Evolutionary conservation across 1,140 invertebrate genomes (phyloP), one percentile per base, ranked within the genome.

Genomic region (Coelopa frigida): DNA sequence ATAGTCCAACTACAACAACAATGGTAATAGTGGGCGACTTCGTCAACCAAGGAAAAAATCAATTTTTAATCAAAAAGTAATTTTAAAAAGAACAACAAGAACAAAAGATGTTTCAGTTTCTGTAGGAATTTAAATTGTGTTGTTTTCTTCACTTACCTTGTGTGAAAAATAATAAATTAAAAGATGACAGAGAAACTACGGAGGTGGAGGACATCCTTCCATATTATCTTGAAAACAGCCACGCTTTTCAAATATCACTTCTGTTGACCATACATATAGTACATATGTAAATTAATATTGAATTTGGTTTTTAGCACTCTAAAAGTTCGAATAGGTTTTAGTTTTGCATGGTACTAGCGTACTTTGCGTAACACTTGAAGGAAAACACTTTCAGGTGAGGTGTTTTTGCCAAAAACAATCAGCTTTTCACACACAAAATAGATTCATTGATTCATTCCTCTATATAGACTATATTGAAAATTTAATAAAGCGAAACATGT

Each of bases 111-210:
- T n/a, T n/a, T n/a, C n/a, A n/a, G n/a, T n/a, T n/a, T n/a, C n/a
- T n/a, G n/a, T n/a, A n/a, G n/a, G n/a, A n/a, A n/a, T n/a, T n/a
- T n/a, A n/a, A n/a, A n/a, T n/a, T n/a, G n/a, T n/a, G n/a, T n/a
- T n/a, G n/a, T n/a, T n/a, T n/a, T n/a, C n/a, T n/a, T n/a, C 27
- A 39, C 57, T 58, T 67, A 67, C 63, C 63, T 66, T 67, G 62
- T 53, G 63, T 67, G 55, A 66, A 66, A 66, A 66, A 67, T 58
- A 67, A 66, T 59, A 67, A 43, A 66, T 67, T 67, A 51, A 67
- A 66, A 54, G 63, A 67, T 57, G 63, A 67, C 55, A 67, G 59
- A 52, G 63, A 57, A 56, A 67, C 57, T 58, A 59, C 58, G 51
- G 58, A 57, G 55, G 55, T 63, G 57, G 63, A 67, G 58, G 63